Evolutionary conservation across 2,888 invertebrate genomes (phyloP).

Genomic region (Eueremaeus valkanovi): DNA sequence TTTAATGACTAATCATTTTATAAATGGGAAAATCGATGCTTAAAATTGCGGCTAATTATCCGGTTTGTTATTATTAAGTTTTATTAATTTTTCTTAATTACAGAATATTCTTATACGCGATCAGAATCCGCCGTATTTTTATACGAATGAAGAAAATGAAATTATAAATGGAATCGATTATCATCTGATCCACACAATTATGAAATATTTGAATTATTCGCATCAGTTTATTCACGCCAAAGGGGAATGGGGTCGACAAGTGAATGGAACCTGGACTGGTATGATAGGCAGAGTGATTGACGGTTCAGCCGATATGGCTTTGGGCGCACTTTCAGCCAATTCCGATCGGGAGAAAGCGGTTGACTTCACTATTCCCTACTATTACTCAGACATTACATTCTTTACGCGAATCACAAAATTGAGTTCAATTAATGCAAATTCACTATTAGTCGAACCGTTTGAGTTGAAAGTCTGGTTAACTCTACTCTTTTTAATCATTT

Average conservation of each 20-base stretch:
- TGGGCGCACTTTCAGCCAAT: slow-evolving; percentile 12
- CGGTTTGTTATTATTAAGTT: background rate
- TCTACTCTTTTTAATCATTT: background rate
- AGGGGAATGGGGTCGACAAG: background rate
- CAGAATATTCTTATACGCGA: background rate
- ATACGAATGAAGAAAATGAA: background rate
- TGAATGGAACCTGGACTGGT: background rate
- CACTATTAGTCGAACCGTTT: slow-evolving; percentile 6
- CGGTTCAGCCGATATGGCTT: background rate
- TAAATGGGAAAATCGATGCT: background rate
- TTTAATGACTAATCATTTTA: background rate
- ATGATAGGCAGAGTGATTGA: background rate
- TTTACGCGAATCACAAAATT: background rate
- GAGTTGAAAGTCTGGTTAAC: background rate
- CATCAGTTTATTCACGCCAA: background rate
- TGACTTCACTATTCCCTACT: slow-evolving; percentile 18
- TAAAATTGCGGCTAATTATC: slow-evolving; percentile 18
- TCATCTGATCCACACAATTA: background rate
- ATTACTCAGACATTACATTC: slow-evolving; percentile 24
- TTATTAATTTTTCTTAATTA: background rate
- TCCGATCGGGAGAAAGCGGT: background rate
- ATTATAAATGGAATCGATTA: slow-evolving; percentile 16
- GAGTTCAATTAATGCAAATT: slow-evolving; percentile 14
- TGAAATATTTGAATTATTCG: background rate
- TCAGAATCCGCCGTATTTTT: slow-evolving; percentile 16